Conservation (phyloP, 2,797 vertebrate species). For the Macropus fuliginosus region DNA sequence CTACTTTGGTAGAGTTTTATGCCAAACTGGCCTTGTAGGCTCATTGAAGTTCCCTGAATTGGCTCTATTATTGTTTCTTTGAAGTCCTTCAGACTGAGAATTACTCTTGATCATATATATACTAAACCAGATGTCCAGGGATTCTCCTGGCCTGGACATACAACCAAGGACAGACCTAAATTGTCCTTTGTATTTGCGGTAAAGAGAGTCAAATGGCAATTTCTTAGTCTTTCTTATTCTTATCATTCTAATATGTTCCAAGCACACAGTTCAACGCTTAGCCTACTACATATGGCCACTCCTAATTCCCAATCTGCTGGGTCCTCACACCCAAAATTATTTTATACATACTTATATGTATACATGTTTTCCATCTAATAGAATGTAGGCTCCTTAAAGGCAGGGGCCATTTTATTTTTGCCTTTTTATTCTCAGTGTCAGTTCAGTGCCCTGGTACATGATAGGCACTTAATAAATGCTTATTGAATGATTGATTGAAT, state of each 20-base stretch:
- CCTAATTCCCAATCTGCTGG: neutral
- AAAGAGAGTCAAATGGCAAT: neutral
- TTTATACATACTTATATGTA: neutral
- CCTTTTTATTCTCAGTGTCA: neutral
- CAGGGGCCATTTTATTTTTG: neutral
- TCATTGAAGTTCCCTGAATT: neutral
- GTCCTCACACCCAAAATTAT: neutral
- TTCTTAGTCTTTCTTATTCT: neutral
- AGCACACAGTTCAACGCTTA: neutral
- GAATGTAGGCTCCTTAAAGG: neutral
- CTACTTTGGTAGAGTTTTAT: neutral
- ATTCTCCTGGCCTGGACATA: neutral
- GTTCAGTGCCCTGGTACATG: neutral
- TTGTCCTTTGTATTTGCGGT: neutral
- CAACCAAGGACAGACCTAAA: neutral
- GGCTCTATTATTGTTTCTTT: neutral
- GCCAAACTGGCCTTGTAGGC: neutral
- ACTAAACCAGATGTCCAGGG: neutral
- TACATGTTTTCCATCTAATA: neutral
- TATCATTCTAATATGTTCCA: neutral
- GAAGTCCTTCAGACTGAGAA: neutral
- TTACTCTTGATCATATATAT: neutral
- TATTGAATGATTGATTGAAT: too few species aligned
- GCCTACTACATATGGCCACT: neutral
- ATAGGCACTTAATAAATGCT: neutral